A percentile compares a stretch with the other conserved stretches of the same genome.
Evolutionary conservation across 2,888 invertebrate species (phyloP).

Genomic region (Rhogogaster chlorosoma): DNA sequence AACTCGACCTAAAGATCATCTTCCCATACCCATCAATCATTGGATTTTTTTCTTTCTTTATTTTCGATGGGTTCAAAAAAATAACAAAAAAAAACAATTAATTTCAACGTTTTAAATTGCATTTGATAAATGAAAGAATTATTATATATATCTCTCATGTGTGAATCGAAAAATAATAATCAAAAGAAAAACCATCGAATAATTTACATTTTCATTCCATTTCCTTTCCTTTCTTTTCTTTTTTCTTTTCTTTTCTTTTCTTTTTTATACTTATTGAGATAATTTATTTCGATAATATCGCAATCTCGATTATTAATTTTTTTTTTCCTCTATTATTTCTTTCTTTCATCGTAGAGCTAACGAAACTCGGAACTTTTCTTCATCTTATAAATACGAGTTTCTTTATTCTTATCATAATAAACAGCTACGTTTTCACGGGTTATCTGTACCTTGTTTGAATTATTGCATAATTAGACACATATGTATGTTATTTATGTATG

Average conservation of each 20-base stretch:
- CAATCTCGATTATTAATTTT: slow-evolving; percentile 2
- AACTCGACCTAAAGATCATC: slow-evolving; percentile 2
- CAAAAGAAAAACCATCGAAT: neutral
- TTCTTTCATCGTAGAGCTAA: neutral
- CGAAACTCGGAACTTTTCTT: neutral
- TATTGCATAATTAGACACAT: slow-evolving; percentile 37
- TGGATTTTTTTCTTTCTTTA: neutral
- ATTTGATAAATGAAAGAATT: neutral
- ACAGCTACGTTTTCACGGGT: slow-evolving; percentile 36
- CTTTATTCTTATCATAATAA: slow-evolving; percentile 27
- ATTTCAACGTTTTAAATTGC: neutral
- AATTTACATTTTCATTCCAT: neutral
- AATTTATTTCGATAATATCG: slow-evolving; percentile 2
- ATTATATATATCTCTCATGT: neutral
- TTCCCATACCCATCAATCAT: slow-evolving; percentile 4
- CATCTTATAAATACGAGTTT: slow-evolving; percentile 10
- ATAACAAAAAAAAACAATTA: neutral
- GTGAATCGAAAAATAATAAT: neutral
- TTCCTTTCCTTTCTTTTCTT: neutral
- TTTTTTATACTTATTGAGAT: neutral
- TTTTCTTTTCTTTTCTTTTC: neutral
- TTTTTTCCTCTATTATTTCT: neutral
- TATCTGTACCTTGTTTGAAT: slow-evolving; percentile 38
- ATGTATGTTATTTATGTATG: neutral
- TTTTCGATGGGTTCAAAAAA: neutral